A percentile compares a stretch with the other conserved stretches of the same genome.
phyloP scores from a whole-genome alignment of 2,113 vertebrate genomes.

The Lophotis ruficrista region DNA sequence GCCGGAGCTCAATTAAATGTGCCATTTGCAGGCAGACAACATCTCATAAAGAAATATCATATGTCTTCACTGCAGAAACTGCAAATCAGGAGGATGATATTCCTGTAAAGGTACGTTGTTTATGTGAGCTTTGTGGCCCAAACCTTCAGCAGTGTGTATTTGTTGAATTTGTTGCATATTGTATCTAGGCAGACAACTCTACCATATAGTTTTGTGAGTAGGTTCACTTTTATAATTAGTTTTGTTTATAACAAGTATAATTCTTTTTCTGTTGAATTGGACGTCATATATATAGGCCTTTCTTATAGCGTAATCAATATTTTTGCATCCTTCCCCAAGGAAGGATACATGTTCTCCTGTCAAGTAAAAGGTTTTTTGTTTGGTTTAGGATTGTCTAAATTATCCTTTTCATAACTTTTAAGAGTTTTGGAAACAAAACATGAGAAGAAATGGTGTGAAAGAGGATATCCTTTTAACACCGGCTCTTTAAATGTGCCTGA shows the following conservation, averaged over 20 bases:
- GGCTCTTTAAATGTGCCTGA: neutral
- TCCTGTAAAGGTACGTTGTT: slow-evolving; percentile 85
- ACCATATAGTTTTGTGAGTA: neutral
- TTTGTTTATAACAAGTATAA: neutral
- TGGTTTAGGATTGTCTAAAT: neutral
- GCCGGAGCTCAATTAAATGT: slow-evolving; percentile 91
- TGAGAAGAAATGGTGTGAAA: neutral
- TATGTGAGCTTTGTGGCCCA: neutral
- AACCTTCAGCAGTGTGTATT: neutral
- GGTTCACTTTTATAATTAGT: neutral
- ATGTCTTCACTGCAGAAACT: slow-evolving; percentile 92
- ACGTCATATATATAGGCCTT: neutral
- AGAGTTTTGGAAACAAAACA: neutral
- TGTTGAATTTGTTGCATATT: neutral
- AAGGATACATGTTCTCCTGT: neutral
- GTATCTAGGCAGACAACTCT: neutral
- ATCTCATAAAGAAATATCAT: slow-evolving; percentile 94
- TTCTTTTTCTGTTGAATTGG: neutral
- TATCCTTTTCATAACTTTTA: neutral
- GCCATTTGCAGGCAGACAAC: slow-evolving; percentile 97
- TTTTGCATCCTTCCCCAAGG: neutral
- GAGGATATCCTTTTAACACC: neutral
- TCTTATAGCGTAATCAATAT: neutral
- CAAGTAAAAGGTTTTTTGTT: neutral
- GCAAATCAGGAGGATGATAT: slow-evolving; percentile 89